phyloP scores from a whole-genome alignment of 2,113 vertebrate species.

The Indicator maculatus region DNA sequence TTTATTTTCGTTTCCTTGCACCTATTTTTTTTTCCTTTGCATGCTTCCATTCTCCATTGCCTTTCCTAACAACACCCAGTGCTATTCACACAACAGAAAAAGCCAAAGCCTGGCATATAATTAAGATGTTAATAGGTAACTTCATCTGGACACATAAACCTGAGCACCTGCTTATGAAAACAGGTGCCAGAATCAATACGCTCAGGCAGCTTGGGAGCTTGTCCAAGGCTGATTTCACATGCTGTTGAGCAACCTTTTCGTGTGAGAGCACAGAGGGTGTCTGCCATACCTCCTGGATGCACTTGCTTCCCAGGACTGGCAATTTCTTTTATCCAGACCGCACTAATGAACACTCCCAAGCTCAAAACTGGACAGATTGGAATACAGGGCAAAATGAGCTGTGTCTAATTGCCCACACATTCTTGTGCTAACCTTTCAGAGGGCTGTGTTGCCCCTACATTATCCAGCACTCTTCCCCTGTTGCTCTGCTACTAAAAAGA shows the following conservation, averaged over 20 bases:
- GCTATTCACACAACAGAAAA: not conserved
- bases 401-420: not conserved
- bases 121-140: constrained; percentile 40
- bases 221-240: not conserved
- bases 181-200: not conserved
- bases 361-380: not conserved
- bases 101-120: not conserved
- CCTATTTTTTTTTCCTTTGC: not conserved
- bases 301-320: not conserved
- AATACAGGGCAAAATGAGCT: not conserved
- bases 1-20: not conserved
- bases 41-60: not conserved
- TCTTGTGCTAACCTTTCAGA: not conserved
- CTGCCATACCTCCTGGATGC: not conserved
- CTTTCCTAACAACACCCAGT: not conserved
- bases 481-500: not conserved
- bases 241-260: not conserved
- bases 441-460: not conserved
- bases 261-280: not conserved
- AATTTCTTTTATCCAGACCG: not conserved
- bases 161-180: not conserved
- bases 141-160: constrained; percentile 41
- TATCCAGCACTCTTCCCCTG: not conserved
- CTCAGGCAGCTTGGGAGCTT: not conserved
- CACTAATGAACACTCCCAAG: not conserved